Base-by-base conservation (phyloP, 2,888 invertebrate genomes). In the Callinectes sapidus region DNA sequence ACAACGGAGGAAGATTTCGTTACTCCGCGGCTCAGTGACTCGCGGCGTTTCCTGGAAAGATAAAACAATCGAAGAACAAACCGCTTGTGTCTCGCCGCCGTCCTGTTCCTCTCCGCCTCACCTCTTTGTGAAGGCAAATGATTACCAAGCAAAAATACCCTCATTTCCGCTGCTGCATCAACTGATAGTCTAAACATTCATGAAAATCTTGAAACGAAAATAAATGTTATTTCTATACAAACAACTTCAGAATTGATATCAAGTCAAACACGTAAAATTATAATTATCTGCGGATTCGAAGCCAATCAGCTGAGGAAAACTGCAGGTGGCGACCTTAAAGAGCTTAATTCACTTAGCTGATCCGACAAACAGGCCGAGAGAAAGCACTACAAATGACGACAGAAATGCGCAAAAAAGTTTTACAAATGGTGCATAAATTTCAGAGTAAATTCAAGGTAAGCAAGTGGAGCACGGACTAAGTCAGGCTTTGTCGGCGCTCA, bases 391-490 rank as follows among this genome's bases (percentile, higher is more conserved):
- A 61, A 61, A 23, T 61, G 18, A 6, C 61, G 61, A 61, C 18
- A 23, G 61, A 42, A n/a, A 39, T 87, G 13, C 35, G 39, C n/a
- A 39, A 32, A 87, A 87, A 87, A 87, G 87, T 61, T 42, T 87
- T 39, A 87, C n/a, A 87, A 0, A 42, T 39, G 23, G n/a, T 14
- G 16, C 35, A 42, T 14, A 35, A 16, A 13, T 61, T 61, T 23
- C 61, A 23, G 23, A 61, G 18, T 61, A 18, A 61, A 61, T 61
- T 61, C 61, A 61, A 61, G 23, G 61, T 61, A 61, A 61, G 23
- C 23, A 61, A 23, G 5, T 61, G 23, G 61, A 23, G 18, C 23
- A 61, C 18, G 23, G 23, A 61, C 61, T 61, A 61, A 23, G 61
- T 23, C 23, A 61, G 23, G 18, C 61, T 61, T 61, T 18, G 61